Base-by-base conservation (phyloP, 2,113 vertebrate genomes). In the Entosphenus tridentatus region DNA sequence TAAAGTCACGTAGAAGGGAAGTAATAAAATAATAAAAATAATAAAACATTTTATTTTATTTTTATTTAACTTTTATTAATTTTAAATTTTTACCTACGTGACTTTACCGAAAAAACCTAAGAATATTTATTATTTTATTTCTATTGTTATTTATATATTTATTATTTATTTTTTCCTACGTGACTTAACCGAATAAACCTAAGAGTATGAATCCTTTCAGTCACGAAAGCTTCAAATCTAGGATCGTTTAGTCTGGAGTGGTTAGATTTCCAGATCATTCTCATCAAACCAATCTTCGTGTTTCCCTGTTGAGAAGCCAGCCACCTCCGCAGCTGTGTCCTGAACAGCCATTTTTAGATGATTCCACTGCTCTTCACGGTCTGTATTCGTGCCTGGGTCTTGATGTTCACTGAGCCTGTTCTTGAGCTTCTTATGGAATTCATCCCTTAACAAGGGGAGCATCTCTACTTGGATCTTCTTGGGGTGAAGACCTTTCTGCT, bases 301-400 rank as follows among this genome's bases (percentile, higher is more conserved):
- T 65, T 21, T 65, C 21, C 62, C 21, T n/a, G 8, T 65, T 65
- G 8, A 62, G 3, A 62, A 62, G 58, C 58, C 58, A 62, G 11
- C 62, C 62, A 11, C 62, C 21, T 65, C 62, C 21, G 62, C 62
- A 65, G 10, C 9, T 65, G 62, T 65, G n/a, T 65, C 62, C 62
- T 65, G 62, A 16, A 65, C 9, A 21, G 21, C 58, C 13, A 10
- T 16, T 65, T 65, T 65, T 21, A 65, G 21, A n/a, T 65, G 10
- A 16, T 65, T 65, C 62, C 62, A 11, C 62, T 65, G 62, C 62
- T 65, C 62, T 65, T 65, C 62, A 2, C 2, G 62, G 62, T 65
- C 21, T 16, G 21, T 2, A 65, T 65, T 2, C n/a, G n/a, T 21
- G 10, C 62, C 10, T 21, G 9, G 8, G 9, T n/a, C n/a, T 21